Base-by-base conservation (phyloP, 2,797 vertebrate genomes). In the Phoeniculus purpureus region DNA sequence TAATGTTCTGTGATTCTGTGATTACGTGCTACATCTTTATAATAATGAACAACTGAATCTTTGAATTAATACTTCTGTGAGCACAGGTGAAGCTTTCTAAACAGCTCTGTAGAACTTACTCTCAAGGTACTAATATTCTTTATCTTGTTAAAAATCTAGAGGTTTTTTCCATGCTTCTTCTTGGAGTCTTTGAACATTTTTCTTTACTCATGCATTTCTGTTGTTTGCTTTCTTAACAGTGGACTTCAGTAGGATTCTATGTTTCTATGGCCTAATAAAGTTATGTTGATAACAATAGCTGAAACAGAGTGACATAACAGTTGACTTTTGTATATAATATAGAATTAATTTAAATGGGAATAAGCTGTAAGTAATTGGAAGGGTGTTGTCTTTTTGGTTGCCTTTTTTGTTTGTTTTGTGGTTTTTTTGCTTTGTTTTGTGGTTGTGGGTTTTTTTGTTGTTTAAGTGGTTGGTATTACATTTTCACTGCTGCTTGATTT, bases 401-500 rank as follows among this genome's bases (percentile, higher is more conserved):
- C 45, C 18, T 16, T 37, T 68, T 25, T 9, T 21, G 50, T 43
- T 71, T 67, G 5, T 14, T 56, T 6, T n/a, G 43, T 43, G 43
- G 43, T 14, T 20, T 27, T 9, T 81, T 55, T 78, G 37, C 37
- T 37, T 37, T 37, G 37, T 22, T 25, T 26, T 68, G 34, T 64
- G 18, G 12, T 37, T 68, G 17, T 9, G 14, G 50, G 43, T 9
- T 43, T 43, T 14, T 43, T 43, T 43, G 67, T 67, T 22, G 10
- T 60, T 81, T 66, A 47, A 89, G n/a, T 94, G 82, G 86, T 92
- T 82, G 59, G 9, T 97, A 96, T 58, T 87, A 78, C 78, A 92
- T 97, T 96, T 97, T 98, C 94, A 98, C 89, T 97, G 75, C 96
- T 98, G 97, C 97, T 98, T 97, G 97, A 97, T 98, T 99, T 98